A percentile compares a stretch with the other conserved stretches of the same genome.
Conservation (phyloP, 2,888 invertebrate genomes). For the Tyria jacobaeae region DNA sequence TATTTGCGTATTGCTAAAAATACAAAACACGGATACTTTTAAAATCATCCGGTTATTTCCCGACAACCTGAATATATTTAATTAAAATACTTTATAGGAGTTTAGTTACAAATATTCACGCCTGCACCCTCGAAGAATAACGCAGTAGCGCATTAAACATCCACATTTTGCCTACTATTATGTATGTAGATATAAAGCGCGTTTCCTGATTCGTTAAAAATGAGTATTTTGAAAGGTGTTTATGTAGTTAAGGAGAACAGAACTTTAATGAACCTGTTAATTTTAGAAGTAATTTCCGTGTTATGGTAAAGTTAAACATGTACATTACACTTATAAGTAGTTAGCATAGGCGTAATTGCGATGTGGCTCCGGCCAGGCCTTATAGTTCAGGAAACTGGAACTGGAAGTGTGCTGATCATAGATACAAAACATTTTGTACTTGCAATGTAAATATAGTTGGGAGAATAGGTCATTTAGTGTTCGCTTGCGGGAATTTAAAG, state of each 20-base stretch:
- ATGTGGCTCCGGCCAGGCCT: slow-evolving; percentile 73
- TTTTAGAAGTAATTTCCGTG: slow-evolving; percentile 20
- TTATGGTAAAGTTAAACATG: slow-evolving; percentile 32
- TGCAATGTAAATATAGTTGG: slow-evolving; percentile 59
- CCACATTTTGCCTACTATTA: not conserved
- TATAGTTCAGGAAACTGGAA: slow-evolving; percentile 66
- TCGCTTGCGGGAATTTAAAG: slow-evolving; percentile 55
- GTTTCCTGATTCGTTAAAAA: too few relatives aligned
- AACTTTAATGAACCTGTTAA: slow-evolving; percentile 1
- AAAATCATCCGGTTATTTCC: slow-evolving; percentile 8
- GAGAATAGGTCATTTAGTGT: slow-evolving; percentile 49
- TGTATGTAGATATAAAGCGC: too few relatives aligned
- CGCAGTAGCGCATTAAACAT: not conserved
- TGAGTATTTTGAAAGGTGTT: not conserved
- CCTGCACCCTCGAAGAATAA: not conserved
- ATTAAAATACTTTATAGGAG: not conserved
- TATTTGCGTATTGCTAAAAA: slow-evolving; percentile 22
- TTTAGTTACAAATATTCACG: not conserved
- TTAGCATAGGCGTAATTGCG: slow-evolving; percentile 54
- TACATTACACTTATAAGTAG: slow-evolving; percentile 37
- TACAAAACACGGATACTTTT: slow-evolving; percentile 26
- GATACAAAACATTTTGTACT: slow-evolving; percentile 64
- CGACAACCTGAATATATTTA: not conserved
- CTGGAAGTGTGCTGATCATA: slow-evolving; percentile 52
- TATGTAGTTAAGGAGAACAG: not conserved